These are phyloP conservation scores for Poicephalus gulielmi DNA, from an alignment of 2,113 vertebrate species.

Conservation along the genomic window DNA sequence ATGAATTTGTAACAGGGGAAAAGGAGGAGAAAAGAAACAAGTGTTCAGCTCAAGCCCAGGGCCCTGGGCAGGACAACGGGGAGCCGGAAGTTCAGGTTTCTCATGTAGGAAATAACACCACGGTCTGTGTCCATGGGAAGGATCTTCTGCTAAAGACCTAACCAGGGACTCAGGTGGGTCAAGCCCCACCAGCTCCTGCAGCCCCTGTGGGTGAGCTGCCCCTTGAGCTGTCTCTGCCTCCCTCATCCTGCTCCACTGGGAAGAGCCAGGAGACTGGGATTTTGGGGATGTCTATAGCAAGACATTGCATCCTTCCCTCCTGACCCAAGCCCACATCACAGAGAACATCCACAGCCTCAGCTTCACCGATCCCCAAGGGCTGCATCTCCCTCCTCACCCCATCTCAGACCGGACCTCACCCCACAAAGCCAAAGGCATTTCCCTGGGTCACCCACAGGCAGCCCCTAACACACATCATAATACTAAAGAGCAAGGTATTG, in stretches of 20 bases:
- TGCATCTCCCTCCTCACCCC: background rate
- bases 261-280: background rate
- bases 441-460: accelerated
- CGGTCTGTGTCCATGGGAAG: accelerated
- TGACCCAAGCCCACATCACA: background rate
- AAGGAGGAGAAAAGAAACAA: background rate
- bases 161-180: accelerated
- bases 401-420: accelerated
- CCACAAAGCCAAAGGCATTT: accelerated
- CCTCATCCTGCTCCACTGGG: background rate
- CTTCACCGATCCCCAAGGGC: background rate
- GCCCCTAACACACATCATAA: background rate
- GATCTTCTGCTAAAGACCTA: background rate
- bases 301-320: background rate
- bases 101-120: background rate
- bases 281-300: background rate
- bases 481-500: background rate
- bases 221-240: background rate
- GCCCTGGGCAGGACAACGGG: background rate
- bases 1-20: conserved; percentile 18
- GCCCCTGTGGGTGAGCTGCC: background rate
- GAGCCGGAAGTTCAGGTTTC: background rate
- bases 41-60: background rate
- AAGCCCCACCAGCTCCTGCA: background rate
- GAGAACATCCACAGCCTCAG: accelerated